Conservation (phyloP, 2,113 vertebrate species). For the Pterocles orientalis region DNA sequence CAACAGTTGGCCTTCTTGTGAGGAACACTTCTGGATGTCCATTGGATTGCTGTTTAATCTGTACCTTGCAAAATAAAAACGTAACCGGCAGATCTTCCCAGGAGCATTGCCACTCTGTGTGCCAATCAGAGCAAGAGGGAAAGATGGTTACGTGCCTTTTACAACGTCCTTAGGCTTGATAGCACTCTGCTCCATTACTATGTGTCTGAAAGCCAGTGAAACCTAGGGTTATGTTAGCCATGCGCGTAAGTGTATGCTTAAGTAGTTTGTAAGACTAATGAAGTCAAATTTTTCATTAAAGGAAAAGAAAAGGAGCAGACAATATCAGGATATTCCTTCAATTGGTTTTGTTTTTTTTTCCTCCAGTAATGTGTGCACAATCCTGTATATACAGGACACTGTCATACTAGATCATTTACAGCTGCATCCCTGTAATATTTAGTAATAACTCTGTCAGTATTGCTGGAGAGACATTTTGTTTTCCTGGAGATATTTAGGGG, state of each 20-base stretch:
- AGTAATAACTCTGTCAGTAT: background rate
- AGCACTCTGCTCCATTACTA: background rate
- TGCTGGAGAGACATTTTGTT: background rate
- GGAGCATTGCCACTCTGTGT: background rate
- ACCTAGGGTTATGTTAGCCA: background rate
- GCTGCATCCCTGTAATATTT: background rate
- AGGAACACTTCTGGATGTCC: rapidly evolving
- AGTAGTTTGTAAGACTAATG: background rate
- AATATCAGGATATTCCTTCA: background rate
- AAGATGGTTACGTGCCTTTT: background rate
- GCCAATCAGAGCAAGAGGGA: background rate
- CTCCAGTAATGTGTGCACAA: background rate
- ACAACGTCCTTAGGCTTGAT: background rate
- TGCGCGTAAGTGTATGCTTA: background rate
- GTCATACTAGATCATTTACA: background rate
- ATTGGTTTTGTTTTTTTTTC: background rate
- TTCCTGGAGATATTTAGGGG: background rate
- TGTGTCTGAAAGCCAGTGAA: background rate
- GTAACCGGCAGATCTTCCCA: background rate
- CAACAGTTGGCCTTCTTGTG: background rate
- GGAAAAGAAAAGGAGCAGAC: background rate
- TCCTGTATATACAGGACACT: background rate
- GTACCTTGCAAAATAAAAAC: background rate
- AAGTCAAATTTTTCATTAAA: background rate
- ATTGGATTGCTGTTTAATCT: background rate